Conservation (phyloP, 1,140 invertebrate genomes). For the Scylla paramamosain region DNA sequence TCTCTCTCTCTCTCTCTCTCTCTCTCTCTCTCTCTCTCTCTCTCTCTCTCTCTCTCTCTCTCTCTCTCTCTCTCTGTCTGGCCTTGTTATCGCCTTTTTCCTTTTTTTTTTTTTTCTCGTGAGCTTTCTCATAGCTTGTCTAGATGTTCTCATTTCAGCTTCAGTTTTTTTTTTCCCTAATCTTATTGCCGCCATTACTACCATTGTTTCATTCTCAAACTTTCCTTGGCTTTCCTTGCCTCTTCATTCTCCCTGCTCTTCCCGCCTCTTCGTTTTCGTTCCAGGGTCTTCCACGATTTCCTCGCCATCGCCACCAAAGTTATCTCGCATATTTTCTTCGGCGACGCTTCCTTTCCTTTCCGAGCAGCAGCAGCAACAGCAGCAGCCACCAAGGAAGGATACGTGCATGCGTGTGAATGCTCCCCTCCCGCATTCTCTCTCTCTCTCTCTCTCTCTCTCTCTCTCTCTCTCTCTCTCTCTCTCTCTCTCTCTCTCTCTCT, state of each 20-base stretch:
- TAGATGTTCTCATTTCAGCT: background rate
- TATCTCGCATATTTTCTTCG: slow-evolving; percentile 12
- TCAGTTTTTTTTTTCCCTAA: background rate
- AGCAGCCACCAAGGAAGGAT: no score
- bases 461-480: no score
- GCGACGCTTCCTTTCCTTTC: background rate
- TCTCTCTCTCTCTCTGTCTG: background rate
- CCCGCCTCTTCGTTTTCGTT: background rate
- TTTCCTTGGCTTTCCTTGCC: background rate
- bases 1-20: background rate
- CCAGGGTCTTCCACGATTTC: background rate
- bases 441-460: no score
- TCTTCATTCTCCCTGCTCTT: background rate
- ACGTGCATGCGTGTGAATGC: no score
- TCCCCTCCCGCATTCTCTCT: no score
- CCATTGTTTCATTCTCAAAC: background rate
- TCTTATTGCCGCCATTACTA: background rate
- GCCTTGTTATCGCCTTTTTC: background rate
- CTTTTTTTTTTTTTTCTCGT: background rate
- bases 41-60: background rate
- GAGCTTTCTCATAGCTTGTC: background rate
- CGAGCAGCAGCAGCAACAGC: no score
- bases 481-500: no score
- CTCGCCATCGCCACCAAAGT: background rate
- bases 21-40: no score